These are phyloP conservation scores for Nothura maculosa DNA, from an alignment of 2,797 vertebrate species.

Conservation along the genomic window DNA sequence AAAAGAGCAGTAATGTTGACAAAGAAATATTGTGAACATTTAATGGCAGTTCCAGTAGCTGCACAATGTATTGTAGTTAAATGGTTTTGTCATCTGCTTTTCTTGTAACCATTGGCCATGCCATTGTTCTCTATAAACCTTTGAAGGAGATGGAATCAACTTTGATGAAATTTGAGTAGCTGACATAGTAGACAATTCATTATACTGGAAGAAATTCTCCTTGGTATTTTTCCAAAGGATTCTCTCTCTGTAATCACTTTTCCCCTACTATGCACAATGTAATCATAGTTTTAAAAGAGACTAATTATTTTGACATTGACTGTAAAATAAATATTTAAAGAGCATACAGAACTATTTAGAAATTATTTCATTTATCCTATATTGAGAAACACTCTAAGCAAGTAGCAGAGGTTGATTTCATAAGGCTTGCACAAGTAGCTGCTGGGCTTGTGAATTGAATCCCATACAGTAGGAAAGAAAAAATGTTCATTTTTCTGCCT, in stretches of 20 bases:
- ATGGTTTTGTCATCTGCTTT: conserved; percentile 69
- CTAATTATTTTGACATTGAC: conserved; percentile 47
- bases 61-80: conserved; percentile 53
- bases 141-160: conserved; percentile 47
- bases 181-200: conserved; percentile 57
- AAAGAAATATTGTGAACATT: conserved; percentile 55
- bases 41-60: conserved; percentile 65
- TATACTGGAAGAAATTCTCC: conserved; percentile 54
- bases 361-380: conserved; percentile 1
- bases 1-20: conserved; percentile 40
- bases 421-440: background rate
- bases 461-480: background rate
- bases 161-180: conserved; percentile 69
- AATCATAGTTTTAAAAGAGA: conserved; percentile 22
- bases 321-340: conserved; percentile 25
- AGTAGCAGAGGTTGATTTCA: background rate
- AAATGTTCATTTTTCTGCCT: conserved; percentile 13
- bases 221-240: conserved; percentile 64
- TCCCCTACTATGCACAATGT: conserved; percentile 5
- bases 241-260: conserved; percentile 29
- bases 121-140: conserved; percentile 41
- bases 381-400: background rate
- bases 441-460: background rate
- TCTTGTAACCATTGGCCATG: conserved; percentile 65
- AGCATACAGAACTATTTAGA: background rate